Conservation (phyloP, 1,140 invertebrate genomes). For the Littorina saxatilis region DNA sequence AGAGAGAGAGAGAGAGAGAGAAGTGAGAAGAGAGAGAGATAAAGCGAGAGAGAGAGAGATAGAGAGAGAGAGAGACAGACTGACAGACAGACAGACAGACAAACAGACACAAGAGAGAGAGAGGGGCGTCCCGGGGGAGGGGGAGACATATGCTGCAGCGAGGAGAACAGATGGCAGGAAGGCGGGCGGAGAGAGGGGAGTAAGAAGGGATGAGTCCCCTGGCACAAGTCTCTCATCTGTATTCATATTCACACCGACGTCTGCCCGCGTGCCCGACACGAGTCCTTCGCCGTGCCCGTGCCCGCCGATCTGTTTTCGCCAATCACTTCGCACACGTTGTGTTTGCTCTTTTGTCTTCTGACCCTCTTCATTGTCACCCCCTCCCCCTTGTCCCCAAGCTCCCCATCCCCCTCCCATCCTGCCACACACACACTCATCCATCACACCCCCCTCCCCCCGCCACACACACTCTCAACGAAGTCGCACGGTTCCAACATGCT, state of each 20-base stretch:
- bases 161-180: conserved; percentile 5
- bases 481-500: too few relatives aligned
- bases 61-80: too few relatives aligned
- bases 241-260: conserved; percentile 16
- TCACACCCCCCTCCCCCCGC: background rate
- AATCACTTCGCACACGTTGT: background rate
- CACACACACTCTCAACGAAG: too few relatives aligned
- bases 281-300: background rate
- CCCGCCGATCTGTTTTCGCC: background rate
- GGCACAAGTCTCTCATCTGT: background rate
- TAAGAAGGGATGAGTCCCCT: background rate
- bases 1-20: too few relatives aligned
- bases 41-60: background rate
- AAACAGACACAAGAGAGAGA: too few relatives aligned
- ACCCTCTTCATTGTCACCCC: background rate
- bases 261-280: background rate
- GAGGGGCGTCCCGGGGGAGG: background rate
- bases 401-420: background rate
- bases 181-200: background rate
- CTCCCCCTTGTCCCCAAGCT: background rate
- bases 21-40: too few relatives aligned
- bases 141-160: background rate
- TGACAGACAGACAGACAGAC: too few relatives aligned
- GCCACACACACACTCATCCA: background rate
- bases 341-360: conserved; percentile 24